Conservation (phyloP, 2,113 vertebrate genomes). For the Siphamia tubifer region DNA sequence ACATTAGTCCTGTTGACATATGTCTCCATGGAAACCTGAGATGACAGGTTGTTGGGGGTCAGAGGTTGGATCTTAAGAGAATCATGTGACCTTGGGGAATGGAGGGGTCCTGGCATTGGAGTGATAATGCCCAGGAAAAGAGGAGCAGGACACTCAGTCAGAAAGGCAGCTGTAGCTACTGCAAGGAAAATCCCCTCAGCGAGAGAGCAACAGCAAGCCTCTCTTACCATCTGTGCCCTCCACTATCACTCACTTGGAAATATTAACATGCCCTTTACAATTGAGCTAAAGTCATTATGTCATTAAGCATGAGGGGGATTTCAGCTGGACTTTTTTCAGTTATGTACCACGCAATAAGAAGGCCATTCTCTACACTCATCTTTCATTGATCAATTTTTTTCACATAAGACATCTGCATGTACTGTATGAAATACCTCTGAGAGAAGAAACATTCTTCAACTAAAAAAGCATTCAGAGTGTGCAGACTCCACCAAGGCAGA, state of each 20-base stretch:
- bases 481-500: too few relatives aligned
- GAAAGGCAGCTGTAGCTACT: slow-evolving; percentile 39
- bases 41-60: slow-evolving; percentile 58
- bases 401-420: too few relatives aligned
- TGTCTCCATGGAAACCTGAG: slow-evolving; percentile 59
- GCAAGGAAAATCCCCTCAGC: slow-evolving; percentile 53
- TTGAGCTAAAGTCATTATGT: slow-evolving; percentile 48
- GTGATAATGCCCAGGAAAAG: not conserved
- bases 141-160: not conserved
- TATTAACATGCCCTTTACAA: slow-evolving; percentile 54
- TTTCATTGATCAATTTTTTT: too few relatives aligned
- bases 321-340: slow-evolving; percentile 39
- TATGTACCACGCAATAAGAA: not conserved
- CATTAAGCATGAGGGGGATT: slow-evolving; percentile 42
- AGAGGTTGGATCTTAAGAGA: slow-evolving; percentile 44
- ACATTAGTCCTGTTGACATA: slow-evolving; percentile 45
- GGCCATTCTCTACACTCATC: not conserved
- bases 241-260: slow-evolving; percentile 42
- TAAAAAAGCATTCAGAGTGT: too few relatives aligned
- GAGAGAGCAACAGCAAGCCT: not conserved
- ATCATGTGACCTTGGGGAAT: slow-evolving; percentile 49
- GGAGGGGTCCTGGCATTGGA: not conserved
- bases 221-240: slow-evolving; percentile 10
- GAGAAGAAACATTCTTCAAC: not conserved
- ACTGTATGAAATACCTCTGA: not conserved